Evolutionary conservation across 2,797 vertebrate species (phyloP).

Genomic region (Mormyrops attenuatus): DNA sequence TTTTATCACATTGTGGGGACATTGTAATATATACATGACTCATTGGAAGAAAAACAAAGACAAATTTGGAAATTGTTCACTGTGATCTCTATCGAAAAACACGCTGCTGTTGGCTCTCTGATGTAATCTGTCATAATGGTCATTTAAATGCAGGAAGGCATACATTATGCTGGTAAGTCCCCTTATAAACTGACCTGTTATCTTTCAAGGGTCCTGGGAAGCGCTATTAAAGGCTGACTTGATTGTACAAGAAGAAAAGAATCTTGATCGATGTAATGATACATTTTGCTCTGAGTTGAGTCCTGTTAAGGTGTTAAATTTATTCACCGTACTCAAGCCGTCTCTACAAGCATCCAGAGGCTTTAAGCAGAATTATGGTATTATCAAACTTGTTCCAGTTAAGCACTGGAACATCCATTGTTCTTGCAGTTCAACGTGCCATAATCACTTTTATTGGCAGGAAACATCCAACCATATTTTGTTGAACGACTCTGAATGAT

Average conservation of each 20-base stretch:
- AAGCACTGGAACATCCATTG: slow-evolving; percentile 13
- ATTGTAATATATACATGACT: neutral
- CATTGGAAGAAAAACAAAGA: neutral
- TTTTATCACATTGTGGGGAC: neutral
- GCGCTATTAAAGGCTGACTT: neutral
- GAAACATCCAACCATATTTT: slow-evolving; percentile 11
- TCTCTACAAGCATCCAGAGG: neutral
- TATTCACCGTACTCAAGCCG: neutral
- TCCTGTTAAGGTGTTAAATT: neutral
- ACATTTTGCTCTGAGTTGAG: neutral
- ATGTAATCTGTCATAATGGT: neutral
- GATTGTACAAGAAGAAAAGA: neutral
- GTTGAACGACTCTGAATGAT: slow-evolving; percentile 18
- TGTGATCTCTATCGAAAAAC: neutral
- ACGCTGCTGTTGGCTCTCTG: neutral
- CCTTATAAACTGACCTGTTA: neutral
- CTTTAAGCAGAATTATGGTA: neutral
- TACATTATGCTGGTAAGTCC: neutral
- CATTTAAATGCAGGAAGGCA: neutral
- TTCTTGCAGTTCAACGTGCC: slow-evolving; percentile 4
- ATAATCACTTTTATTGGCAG: slow-evolving; percentile 22
- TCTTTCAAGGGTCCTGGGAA: neutral
- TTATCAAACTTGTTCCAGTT: slow-evolving; percentile 17
- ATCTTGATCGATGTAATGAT: neutral
- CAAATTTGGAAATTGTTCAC: neutral